phyloP scores from a whole-genome alignment of 2,113 vertebrate species.

The crab-eating macaque (Macaca fascicularis) region DNA sequence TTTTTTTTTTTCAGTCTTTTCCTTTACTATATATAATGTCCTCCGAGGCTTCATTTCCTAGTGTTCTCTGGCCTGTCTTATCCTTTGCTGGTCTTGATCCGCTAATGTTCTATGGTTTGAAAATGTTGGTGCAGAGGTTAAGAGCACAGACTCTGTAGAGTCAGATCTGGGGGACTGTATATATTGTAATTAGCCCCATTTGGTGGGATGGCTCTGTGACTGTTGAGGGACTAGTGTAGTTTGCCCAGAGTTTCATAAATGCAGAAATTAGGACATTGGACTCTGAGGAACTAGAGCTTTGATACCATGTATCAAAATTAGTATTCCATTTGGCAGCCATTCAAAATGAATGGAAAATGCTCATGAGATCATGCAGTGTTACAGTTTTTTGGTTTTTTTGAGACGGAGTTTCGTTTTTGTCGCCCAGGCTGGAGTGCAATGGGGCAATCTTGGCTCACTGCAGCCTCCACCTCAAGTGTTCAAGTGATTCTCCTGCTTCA shows the following conservation, averaged over 20 bases:
- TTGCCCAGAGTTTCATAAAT: not conserved
- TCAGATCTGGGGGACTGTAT: not conserved
- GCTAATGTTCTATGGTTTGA: not conserved
- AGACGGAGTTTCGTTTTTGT: no score
- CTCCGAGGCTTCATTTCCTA: accelerated
- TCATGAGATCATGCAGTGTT: not conserved
- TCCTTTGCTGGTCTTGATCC: not conserved
- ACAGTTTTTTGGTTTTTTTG: no score
- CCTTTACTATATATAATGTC: not conserved
- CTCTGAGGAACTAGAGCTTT: conserved; percentile 5
- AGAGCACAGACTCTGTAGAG: not conserved
- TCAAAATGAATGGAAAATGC: not conserved
- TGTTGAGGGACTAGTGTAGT: not conserved
- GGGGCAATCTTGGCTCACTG: no score
- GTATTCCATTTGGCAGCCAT: not conserved
- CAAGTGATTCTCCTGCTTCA: no score
- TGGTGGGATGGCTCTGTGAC: not conserved
- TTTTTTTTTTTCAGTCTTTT: not conserved
- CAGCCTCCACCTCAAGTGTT: no score
- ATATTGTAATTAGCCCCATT: accelerated
- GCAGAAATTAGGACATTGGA: not conserved
- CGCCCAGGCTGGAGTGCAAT: no score
- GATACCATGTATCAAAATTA: not conserved
- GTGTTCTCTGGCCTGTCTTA: not conserved
- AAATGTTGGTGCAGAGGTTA: no score